Evolutionary conservation across 2,113 vertebrate genomes (phyloP).

Genomic region (Gila orcuttii): DNA sequence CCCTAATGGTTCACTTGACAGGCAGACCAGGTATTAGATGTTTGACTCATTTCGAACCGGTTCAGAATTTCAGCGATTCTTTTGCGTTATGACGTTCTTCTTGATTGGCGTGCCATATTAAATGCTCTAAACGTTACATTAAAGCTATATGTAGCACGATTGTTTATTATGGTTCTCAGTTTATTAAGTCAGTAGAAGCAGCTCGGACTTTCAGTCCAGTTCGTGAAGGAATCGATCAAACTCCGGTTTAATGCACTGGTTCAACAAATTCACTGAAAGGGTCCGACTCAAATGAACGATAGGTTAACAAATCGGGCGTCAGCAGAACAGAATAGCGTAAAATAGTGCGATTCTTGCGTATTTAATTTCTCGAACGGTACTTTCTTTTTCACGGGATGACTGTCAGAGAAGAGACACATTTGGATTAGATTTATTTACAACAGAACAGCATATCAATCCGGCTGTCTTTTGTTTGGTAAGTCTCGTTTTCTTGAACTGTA

Average conservation of each 20-base stretch:
- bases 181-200: not conserved
- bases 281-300: not conserved
- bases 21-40: not conserved
- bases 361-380: not conserved
- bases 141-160: not conserved
- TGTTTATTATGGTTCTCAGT: not conserved
- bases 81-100: not conserved
- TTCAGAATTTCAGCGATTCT: not conserved
- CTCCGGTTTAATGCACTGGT: not conserved
- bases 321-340: not conserved
- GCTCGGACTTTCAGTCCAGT: not conserved
- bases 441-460: not conserved
- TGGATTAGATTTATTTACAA: not conserved
- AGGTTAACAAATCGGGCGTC: not conserved
- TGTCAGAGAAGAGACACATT: not conserved
- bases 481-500: not conserved
- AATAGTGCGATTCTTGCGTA: not conserved
- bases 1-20: not conserved
- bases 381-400: not conserved
- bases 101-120: not conserved
- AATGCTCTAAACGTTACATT: not conserved
- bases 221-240: not conserved
- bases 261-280: not conserved
- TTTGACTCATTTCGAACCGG: not conserved
- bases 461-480: conserved; percentile 14